Evolutionary conservation across 2,113 vertebrate species (phyloP), one percentile per base, ranked within the genome.

Genomic region (Chinchilla lanigera): DNA sequence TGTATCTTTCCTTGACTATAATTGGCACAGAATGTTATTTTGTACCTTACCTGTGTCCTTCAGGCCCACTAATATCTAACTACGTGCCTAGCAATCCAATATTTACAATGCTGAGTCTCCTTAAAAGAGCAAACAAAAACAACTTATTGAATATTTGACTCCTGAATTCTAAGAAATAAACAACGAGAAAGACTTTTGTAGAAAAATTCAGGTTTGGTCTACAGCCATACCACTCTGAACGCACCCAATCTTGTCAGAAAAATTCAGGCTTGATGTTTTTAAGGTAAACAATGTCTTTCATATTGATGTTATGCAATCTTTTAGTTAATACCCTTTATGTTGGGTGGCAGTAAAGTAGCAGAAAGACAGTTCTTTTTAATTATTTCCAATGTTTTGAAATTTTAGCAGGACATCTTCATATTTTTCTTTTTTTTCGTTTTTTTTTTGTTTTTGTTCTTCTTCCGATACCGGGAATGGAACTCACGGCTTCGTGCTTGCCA

Each of bases 261-360:
- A 24, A 97, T 86, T 10, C n/a, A 83, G 30, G 14, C n/a, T 94
- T 77, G 22, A 89, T 96, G 73, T 96, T 94, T 89, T 73, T 47
- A 30, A 93, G 91, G 97, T 81, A 93, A 87, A 10, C 96, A 86
- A 86, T 65, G 56, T 16, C 38, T 96, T 96, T 96, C 38, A 85
- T 86, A 28, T 2, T 95, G 96, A 60, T 67, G 85, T 93, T 78
- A 92, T 93, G 30, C 83, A 96, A 78, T 44, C 73, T 95, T 54
- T 88, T 97, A 89, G 96, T 94, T 90, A 96, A 94, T 96, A 96
- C 47, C 56, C 44, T 28, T 75, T 96, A 95, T 56, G 7, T 86
- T 63, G 86, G 24, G 12, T 95, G 78, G 69, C 90, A 94, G 26
- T 83, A 89, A 52, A 96, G 50, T 9, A 83, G 24, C 38, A 95